Conservation (phyloP, 2,113 vertebrate species). For the Tyrannus savana region DNA sequence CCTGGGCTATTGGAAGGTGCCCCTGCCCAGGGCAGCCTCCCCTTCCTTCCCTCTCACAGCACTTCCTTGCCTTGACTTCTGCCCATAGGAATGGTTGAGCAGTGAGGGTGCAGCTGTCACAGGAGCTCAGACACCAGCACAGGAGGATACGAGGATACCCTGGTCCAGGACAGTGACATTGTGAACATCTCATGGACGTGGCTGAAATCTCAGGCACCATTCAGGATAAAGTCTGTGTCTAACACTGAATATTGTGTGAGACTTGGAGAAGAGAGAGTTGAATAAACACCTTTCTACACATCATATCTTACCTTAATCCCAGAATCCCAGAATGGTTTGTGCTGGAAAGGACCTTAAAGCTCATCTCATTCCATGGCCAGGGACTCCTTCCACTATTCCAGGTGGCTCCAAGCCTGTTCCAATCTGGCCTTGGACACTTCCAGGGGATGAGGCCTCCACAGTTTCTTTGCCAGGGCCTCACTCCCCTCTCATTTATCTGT, state of each 20-base stretch:
- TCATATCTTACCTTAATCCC: not conserved
- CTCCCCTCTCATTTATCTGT: not conserved
- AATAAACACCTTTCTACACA: not conserved
- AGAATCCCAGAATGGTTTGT: not conserved
- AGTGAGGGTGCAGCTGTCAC: not conserved
- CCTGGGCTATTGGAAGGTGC: no score
- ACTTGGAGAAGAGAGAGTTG: not conserved
- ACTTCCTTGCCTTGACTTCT: not conserved
- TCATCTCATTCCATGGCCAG: not conserved
- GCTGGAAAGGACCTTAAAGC: not conserved
- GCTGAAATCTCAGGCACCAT: no score
- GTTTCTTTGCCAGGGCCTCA: not conserved
- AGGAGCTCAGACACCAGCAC: not conserved
- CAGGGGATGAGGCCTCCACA: not conserved
- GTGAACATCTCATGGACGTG: not conserved
- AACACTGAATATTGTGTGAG: not conserved
- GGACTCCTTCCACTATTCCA: not conserved
- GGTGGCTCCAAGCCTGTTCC: rapidly evolving
- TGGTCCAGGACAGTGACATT: not conserved
- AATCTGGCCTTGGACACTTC: not conserved
- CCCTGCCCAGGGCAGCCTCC: no score
- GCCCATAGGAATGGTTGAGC: not conserved
- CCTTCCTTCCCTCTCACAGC: no score
- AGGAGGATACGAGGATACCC: not conserved
- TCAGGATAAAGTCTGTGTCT: not conserved